Evolutionary conservation across 64 coral and sea anemone genomes (phyloP).

Genomic region (Platygyra sinensis): DNA sequence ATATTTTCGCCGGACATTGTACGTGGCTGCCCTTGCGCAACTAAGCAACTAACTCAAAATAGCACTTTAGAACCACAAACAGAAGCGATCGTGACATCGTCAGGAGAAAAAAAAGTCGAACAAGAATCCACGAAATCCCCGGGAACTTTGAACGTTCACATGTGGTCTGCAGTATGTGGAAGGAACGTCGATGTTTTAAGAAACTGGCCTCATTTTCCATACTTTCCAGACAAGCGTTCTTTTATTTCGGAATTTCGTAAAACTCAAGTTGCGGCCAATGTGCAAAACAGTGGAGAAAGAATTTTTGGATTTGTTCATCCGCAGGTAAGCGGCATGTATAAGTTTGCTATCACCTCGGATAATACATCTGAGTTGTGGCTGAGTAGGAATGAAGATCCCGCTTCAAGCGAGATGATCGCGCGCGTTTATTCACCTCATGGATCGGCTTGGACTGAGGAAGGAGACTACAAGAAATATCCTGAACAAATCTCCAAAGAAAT

Average conservation of each 20-base stretch:
- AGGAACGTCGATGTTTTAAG: slow-evolving; percentile 63
- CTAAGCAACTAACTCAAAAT: no score
- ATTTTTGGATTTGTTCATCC: slow-evolving; percentile 93
- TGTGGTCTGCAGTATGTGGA: slow-evolving; percentile 83
- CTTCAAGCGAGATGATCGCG: slow-evolving; percentile 46
- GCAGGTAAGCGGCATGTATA: slow-evolving; percentile 59
- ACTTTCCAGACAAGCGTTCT: neutral
- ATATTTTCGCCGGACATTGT: no score
- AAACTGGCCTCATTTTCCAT: neutral
- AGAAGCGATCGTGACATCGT: neutral
- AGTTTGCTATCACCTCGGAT: slow-evolving; percentile 83
- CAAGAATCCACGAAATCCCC: neutral
- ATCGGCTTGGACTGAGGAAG: slow-evolving; percentile 22
- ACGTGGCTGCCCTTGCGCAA: no score
- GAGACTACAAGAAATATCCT: slow-evolving; percentile 80
- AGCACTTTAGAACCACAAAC: no score
- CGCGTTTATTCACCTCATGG: slow-evolving; percentile 69
- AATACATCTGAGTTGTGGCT: slow-evolving; percentile 93
- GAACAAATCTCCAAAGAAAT: slow-evolving; percentile 75
- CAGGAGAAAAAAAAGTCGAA: neutral
- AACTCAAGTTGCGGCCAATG: neutral
- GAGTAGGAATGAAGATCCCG: slow-evolving; percentile 62
- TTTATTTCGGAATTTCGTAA: neutral
- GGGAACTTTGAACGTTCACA: slow-evolving; percentile 76
- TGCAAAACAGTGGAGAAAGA: slow-evolving; percentile 77